Evolutionary conservation across 1,140 invertebrate species (phyloP).

Genomic region (Planococcus citri): DNA sequence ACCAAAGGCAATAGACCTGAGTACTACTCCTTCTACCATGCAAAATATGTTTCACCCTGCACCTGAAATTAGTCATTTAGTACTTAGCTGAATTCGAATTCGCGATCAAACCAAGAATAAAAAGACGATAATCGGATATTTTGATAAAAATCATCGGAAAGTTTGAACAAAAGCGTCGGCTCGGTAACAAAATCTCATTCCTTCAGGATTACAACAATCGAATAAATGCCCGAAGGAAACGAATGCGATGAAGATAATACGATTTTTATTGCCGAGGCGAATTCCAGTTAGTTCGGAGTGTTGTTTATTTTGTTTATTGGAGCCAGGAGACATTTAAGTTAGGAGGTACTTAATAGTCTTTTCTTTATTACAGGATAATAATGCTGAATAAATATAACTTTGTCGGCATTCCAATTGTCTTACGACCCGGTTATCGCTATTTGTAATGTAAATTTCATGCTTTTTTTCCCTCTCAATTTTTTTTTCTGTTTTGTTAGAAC

Average conservation of each 20-base stretch:
- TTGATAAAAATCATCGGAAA: neutral
- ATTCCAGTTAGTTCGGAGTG: constrained; percentile 10
- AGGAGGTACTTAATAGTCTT: constrained; percentile 17
- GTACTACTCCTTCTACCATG: no score
- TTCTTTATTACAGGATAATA: constrained; percentile 18
- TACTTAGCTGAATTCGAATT: no score
- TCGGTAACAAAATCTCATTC: constrained; percentile 6
- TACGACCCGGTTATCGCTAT: constrained; percentile 11
- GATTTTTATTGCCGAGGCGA: constrained; percentile 19
- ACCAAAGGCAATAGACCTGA: no score
- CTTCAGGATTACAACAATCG: constrained; percentile 8
- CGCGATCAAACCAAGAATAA: no score
- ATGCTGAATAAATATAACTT: constrained; percentile 16
- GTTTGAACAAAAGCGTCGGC: neutral
- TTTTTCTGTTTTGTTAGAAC: neutral
- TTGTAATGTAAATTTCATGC: constrained; percentile 14
- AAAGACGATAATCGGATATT: neutral
- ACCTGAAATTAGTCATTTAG: no score
- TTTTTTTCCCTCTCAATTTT: neutral
- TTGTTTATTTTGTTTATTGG: constrained; percentile 15
- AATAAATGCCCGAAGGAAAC: constrained; percentile 16
- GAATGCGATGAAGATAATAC: constrained; percentile 17
- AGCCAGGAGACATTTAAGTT: constrained; percentile 18
- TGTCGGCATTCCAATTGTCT: constrained; percentile 18
- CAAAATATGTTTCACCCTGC: no score